These are phyloP conservation scores for Chironomus tentans DNA, from an alignment of 2,888 invertebrate genomes.

Conservation along the genomic window DNA sequence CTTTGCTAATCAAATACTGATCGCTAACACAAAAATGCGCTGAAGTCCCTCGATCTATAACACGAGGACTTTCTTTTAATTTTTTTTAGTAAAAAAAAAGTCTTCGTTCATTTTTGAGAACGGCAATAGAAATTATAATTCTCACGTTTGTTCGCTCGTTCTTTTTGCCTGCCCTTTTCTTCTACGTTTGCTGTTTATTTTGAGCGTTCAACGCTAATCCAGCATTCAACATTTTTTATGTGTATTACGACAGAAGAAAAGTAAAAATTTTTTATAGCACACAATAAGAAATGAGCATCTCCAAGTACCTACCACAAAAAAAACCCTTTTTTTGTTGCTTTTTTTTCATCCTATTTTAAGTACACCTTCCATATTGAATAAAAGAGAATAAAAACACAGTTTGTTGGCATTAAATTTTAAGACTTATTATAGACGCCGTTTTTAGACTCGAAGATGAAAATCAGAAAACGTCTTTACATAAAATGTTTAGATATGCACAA, in stretches of 20 bases:
- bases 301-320: neutral
- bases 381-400: neutral
- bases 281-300: neutral
- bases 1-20: too few relatives aligned
- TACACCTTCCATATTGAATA: too few relatives aligned
- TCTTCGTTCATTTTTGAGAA: too few relatives aligned
- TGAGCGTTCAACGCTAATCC: neutral
- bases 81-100: too few relatives aligned
- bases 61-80: too few relatives aligned
- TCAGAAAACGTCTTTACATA: neutral
- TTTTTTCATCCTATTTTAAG: too few relatives aligned
- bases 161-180: neutral
- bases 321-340: neutral
- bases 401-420: neutral
- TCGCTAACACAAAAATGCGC: too few relatives aligned
- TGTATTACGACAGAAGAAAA: neutral
- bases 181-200: neutral
- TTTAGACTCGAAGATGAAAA: neutral
- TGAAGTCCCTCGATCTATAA: too few relatives aligned
- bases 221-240: neutral
- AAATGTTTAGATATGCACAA: neutral
- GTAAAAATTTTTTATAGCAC: neutral
- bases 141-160: neutral
- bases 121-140: neutral
- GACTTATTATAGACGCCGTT: neutral